Base-by-base conservation (phyloP, 2,888 invertebrate species). In the Drosophila meridiana region DNA sequence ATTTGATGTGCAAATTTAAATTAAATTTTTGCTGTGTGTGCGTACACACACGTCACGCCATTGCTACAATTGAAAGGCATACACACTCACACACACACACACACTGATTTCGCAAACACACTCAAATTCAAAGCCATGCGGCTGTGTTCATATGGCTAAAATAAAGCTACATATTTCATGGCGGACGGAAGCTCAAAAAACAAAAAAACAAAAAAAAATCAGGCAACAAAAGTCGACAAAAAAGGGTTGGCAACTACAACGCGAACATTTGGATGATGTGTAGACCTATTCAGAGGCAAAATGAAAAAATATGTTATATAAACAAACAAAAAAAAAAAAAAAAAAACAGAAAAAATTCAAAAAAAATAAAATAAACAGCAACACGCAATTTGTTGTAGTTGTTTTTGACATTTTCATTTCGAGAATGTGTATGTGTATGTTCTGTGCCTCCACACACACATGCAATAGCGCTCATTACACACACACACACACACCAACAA, bases 1-100 rank as follows among this genome's bases (percentile, higher is more conserved):
- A 80, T 86, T 87, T 84, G 75, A 80, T 80, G 87, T 73, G 82
- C 72, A 87, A 89, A 87, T 89, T 86, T 85, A 89, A 86, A 82
- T 89, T 89, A 87, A 84, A 87, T 86, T 87, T 81, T 66, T 70
- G 70, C 69, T 64, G 69, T 75, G 26, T 69, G 43, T n/a, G 38
- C 42, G 59, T 57, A 43, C 61, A 53, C 56, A 73, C 14, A 68
- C 20, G 60, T 11, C 9, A 30, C 47, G 43, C 48, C 61, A 69
- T 75, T 78, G 82, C 82, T 71, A 80, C 82, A 81, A 70, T 74
- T 81, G 70, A 80, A 80, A 67, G 56, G 56, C 65, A 68, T 48
- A 65, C 64, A 79, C 14, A 64, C 28, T 43, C 42, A 53, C 40
- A 56, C 11, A 59, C 38, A 69, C n/a, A 43, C 34, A 60, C 38